phyloP scores from a whole-genome alignment of 2,888 invertebrate genomes.

The Agelastica alni region DNA sequence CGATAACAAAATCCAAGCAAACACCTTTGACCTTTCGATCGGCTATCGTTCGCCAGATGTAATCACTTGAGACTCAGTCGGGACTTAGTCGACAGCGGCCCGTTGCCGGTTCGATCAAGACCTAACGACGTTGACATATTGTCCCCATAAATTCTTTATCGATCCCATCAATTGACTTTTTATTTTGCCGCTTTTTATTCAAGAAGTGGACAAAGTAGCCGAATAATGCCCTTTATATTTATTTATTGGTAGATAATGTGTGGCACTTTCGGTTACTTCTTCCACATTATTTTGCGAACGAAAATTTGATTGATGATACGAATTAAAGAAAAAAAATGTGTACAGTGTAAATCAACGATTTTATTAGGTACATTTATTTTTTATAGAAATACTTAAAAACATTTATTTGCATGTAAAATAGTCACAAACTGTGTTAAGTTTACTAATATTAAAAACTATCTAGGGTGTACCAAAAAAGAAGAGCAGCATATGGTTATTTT shows the following conservation, averaged over 20 bases:
- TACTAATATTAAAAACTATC: too few relatives aligned
- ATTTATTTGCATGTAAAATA: too few relatives aligned
- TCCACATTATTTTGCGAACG: too few relatives aligned
- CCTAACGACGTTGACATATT: slow-evolving; percentile 39
- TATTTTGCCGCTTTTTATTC: slow-evolving; percentile 25
- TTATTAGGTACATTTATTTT: too few relatives aligned
- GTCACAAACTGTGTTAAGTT: too few relatives aligned
- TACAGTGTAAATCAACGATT: too few relatives aligned
- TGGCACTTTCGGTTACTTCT: too few relatives aligned
- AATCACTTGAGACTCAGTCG: slow-evolving; percentile 28
- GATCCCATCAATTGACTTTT: slow-evolving; percentile 33
- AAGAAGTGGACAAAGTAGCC: slow-evolving; percentile 26
- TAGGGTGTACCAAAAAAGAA: too few relatives aligned
- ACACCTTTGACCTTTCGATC: slow-evolving; percentile 21
- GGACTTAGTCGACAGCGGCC: slow-evolving; percentile 17
- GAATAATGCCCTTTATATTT: slow-evolving; percentile 22
- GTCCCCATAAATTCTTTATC: slow-evolving; percentile 41
- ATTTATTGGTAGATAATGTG: slow-evolving; percentile 20
- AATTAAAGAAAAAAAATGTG: too few relatives aligned
- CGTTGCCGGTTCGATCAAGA: slow-evolving; percentile 33
- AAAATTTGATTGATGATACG: too few relatives aligned
- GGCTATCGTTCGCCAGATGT: slow-evolving; percentile 27
- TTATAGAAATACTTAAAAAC: too few relatives aligned
- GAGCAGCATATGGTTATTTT: too few relatives aligned
- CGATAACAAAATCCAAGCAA: slow-evolving; percentile 34